A percentile compares a stretch with the other conserved stretches of the same genome.
Conservation (phyloP, 2,888 invertebrate species). For the Polyploca ridens region DNA sequence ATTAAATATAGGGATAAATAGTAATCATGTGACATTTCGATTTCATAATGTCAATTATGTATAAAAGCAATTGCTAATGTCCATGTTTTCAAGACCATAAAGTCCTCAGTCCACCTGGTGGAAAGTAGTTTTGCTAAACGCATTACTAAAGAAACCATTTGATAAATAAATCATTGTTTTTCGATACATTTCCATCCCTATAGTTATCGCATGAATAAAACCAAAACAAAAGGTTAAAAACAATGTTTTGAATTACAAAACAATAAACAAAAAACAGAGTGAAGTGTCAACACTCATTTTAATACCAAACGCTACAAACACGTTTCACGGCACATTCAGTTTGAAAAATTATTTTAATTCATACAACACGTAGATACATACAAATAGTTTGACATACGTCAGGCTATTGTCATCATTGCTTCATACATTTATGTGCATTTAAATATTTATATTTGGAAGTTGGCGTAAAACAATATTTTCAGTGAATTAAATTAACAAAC, state of each 20-base stretch:
- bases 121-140: no score
- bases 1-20: no score
- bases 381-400: constrained; percentile 30
- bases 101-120: no score
- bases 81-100: no score
- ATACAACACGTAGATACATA: background rate
- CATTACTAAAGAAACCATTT: no score
- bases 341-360: constrained; percentile 37
- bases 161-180: background rate
- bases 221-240: constrained; percentile 23
- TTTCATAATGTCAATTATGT: no score
- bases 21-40: no score
- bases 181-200: background rate
- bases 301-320: constrained; percentile 28
- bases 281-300: constrained; percentile 45
- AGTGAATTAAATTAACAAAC: no score
- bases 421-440: background rate
- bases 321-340: constrained; percentile 30
- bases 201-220: background rate
- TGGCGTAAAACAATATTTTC: no score
- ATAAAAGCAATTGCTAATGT: no score
- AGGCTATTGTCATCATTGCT: background rate
- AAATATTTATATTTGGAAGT: background rate
- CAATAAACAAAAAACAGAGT: constrained; percentile 28
- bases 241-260: constrained; percentile 34